Conservation (phyloP, 2,888 invertebrate genomes). For the Pocota personata region DNA sequence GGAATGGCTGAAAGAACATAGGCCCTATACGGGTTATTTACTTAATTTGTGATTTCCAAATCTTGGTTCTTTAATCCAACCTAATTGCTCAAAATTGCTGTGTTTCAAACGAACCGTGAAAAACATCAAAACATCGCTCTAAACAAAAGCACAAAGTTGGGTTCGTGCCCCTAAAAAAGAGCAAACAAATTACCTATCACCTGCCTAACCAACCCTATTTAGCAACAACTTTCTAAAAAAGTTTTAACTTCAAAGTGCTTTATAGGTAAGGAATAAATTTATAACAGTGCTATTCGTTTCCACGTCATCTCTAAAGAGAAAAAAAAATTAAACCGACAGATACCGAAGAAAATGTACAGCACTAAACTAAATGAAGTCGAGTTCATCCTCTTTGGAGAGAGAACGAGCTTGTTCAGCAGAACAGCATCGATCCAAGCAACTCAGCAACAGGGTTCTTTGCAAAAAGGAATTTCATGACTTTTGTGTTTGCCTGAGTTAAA, state of each 20-base stretch:
- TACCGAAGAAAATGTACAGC: not conserved
- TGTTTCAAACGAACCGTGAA: no score
- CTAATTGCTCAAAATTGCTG: no score
- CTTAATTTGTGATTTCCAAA: no score
- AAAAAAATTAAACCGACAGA: not conserved
- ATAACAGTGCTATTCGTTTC: not conserved
- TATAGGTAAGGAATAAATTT: not conserved
- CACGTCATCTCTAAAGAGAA: not conserved
- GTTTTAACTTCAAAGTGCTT: not conserved
- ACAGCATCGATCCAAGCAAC: not conserved
- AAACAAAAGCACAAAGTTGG: not conserved
- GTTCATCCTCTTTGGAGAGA: not conserved
- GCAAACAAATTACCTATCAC: not conserved
- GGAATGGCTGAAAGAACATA: no score
- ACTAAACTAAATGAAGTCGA: not conserved
- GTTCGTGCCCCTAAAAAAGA: not conserved
- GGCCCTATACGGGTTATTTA: no score
- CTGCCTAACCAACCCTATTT: not conserved
- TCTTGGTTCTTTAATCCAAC: no score
- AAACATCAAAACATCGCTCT: no score
- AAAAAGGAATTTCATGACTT: not conserved
- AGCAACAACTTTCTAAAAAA: not conserved
- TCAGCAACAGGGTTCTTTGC: not conserved
- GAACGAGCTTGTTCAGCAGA: not conserved
- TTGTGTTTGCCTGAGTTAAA: not conserved